Evolutionary conservation across 2,113 vertebrate genomes (phyloP), one percentile per base, ranked within the genome.

Genomic region (Opisthocomus hoazin): DNA sequence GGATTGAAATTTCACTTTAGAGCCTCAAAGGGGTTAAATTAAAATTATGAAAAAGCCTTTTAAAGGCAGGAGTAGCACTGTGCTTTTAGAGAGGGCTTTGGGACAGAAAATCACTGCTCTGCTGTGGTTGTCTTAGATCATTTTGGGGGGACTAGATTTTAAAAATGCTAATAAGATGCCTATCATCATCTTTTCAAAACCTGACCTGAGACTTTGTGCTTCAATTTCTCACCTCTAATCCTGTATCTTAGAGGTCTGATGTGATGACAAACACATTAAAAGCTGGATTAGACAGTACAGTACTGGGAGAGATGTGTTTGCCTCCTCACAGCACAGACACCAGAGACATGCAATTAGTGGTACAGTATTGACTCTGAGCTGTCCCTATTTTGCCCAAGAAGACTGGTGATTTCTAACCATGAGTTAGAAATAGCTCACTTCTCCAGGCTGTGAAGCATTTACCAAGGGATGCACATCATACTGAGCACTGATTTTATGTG

Each of bases 331-430:
- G 74, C 41, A 66, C 46, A 32, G n/a, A 46, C 61, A 54, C 13
- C 21, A 39, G n/a, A 50, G 12, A 11, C 15, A 7, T 1, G 17
- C 46, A 41, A 15, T 45, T 27, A 41, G 14, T 34, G 37, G 22
- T 32, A 43, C 53, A 64, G 53, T 14, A 26, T 19, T 21, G 30
- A 2, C 34, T n/a, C 36, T 22, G 39, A 50, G 36, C 34, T 23
- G 21, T 45, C 45, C 22, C 21, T 29, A 3, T 27, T 60, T 80
- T 75, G 29, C 26, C 17, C 34, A 46, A 36, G 56, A 45, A 36
- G 11, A 30, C 10, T 53, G 10, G 41, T 10, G 45, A 36, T 45
- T 63, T 70, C 43, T 32, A 46, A 29, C 12, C 0, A 0, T 57
- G 34, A n/a, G n/a, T n/a, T n/a, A n/a, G n/a, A n/a, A n/a, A n/a